Evolutionary conservation across 2,888 invertebrate species (phyloP).

Genomic region (Artemia sinica): DNA sequence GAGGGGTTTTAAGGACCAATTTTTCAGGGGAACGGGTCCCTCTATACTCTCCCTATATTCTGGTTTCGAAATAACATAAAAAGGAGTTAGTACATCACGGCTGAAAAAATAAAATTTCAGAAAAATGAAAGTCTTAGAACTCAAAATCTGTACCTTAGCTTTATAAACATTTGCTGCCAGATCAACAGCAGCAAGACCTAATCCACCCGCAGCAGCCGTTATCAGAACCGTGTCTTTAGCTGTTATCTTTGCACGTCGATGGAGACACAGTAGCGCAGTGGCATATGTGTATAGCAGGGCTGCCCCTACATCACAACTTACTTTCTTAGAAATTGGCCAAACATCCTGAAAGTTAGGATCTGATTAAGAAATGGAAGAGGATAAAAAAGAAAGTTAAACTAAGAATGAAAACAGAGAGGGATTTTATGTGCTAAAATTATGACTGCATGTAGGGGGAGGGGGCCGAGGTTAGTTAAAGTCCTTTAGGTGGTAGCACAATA

Average conservation of each 20-base stretch:
- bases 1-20: too few species aligned
- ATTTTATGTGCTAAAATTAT: too few species aligned
- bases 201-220: constrained; percentile 45
- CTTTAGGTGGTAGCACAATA: too few species aligned
- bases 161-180: constrained; percentile 48
- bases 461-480: too few species aligned
- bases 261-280: constrained; percentile 45
- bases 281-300: constrained; percentile 44
- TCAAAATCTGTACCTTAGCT: constrained; percentile 37
- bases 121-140: neutral
- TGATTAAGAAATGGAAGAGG: neutral
- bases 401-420: too few species aligned
- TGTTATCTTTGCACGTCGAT: constrained; percentile 36
- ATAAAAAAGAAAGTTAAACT: too few species aligned
- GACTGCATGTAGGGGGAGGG: too few species aligned
- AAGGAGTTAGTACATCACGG: neutral
- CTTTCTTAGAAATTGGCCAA: constrained; percentile 40
- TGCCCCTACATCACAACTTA: constrained; percentile 40
- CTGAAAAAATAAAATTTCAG: neutral
- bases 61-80: neutral
- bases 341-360: constrained; percentile 35
- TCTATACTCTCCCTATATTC: too few species aligned
- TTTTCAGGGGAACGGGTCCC: too few species aligned
- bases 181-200: constrained; percentile 46
- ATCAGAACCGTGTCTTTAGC: constrained; percentile 44